phyloP scores from a whole-genome alignment of 2,797 vertebrate species.

The Astyanax mexicanus region DNA sequence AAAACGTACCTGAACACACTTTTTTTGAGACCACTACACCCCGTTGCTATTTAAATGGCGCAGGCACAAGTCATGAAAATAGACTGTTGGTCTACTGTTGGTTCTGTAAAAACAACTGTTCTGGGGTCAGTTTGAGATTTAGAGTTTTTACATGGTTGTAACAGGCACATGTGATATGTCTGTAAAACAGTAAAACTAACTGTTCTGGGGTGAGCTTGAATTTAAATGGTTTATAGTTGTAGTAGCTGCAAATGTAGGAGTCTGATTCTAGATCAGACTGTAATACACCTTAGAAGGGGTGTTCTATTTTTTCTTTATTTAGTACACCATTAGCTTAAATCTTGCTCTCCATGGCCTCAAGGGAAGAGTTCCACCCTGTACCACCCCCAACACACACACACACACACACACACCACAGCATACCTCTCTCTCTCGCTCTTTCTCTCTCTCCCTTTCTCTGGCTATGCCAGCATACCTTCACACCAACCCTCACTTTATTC shows the following conservation, averaged over 20 bases:
- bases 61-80: too few species aligned
- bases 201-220: too few species aligned
- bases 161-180: too few species aligned
- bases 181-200: too few species aligned
- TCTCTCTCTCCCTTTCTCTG: slow-evolving; percentile 1
- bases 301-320: not conserved
- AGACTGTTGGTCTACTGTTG: too few species aligned
- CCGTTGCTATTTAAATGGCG: too few species aligned
- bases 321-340: not conserved
- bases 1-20: too few species aligned
- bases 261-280: slow-evolving; percentile 16
- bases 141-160: too few species aligned
- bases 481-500: not conserved
- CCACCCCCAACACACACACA: not conserved
- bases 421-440: not conserved
- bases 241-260: not conserved
- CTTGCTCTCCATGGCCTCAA: slow-evolving; percentile 5
- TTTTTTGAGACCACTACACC: too few species aligned
- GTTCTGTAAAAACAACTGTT: too few species aligned
- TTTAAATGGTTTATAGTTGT: too few species aligned
- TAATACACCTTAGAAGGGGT: not conserved
- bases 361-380: slow-evolving; percentile 30
- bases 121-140: too few species aligned
- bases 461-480: slow-evolving; percentile 4
- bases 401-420: not conserved